Evolutionary conservation across 2,888 invertebrate species (phyloP).

Genomic region (Melanargia galathea): DNA sequence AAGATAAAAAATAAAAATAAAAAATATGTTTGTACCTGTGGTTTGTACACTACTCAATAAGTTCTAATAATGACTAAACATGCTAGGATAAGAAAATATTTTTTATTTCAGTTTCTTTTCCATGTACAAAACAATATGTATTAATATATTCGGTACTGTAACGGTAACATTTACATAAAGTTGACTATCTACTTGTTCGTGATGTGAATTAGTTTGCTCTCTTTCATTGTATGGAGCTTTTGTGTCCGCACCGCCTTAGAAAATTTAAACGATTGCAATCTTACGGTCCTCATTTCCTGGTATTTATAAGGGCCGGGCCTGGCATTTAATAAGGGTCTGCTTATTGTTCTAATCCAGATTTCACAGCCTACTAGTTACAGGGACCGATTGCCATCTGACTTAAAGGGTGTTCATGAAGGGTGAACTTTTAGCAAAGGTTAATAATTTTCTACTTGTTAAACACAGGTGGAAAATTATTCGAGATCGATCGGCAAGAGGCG

Average conservation of each 20-base stretch:
- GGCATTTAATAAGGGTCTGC: constrained; percentile 9
- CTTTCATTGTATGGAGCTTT: not conserved
- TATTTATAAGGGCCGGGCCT: constrained; percentile 12
- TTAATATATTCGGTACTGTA: not conserved
- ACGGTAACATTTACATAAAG: constrained; percentile 11
- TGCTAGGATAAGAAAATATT: too few relatives aligned
- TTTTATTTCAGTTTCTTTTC: too few relatives aligned
- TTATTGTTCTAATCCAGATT: constrained; percentile 14
- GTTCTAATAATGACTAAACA: too few relatives aligned
- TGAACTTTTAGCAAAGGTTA: constrained; percentile 2
- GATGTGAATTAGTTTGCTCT: not conserved
- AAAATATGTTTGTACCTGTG: too few relatives aligned
- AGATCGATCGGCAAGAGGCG: too few relatives aligned
- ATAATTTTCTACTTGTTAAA: constrained; percentile 12
- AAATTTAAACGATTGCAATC: constrained; percentile 21
- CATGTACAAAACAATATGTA: too few relatives aligned
- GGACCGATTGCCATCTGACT: constrained; percentile 6
- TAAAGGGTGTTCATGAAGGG: constrained; percentile 15
- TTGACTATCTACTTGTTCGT: too few relatives aligned
- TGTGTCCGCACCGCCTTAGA: not conserved
- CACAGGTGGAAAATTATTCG: too few relatives aligned
- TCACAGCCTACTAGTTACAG: constrained; percentile 13
- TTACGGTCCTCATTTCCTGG: not conserved
- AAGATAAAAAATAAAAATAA: too few relatives aligned
- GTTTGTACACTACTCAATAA: too few relatives aligned